Evolutionary conservation across 1,140 invertebrate species (phyloP).

Genomic region (Dinothrombium tinctorium): DNA sequence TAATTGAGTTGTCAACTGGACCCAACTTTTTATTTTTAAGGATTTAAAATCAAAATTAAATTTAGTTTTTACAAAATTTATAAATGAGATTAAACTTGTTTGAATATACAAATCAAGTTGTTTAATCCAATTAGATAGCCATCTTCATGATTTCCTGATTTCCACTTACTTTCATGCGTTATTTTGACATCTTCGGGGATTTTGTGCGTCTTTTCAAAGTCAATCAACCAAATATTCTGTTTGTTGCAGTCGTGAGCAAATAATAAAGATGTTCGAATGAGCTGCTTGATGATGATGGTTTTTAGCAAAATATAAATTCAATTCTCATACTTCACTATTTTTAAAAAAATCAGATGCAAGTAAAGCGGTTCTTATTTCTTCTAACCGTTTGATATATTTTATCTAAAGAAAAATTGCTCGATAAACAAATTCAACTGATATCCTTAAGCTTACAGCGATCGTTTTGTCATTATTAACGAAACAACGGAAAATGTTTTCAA

Average conservation of each 20-base stretch:
- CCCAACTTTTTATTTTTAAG: too few relatives aligned
- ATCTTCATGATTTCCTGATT: constrained; percentile 91
- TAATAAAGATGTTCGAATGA: constrained; percentile 85
- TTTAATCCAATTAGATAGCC: constrained; percentile 74
- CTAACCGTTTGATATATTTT: too few relatives aligned
- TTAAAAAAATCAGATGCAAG: too few relatives aligned
- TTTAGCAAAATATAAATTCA: too few relatives aligned
- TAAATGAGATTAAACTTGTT: too few relatives aligned
- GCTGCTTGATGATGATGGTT: constrained; percentile 28
- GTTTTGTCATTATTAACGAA: constrained; percentile 56
- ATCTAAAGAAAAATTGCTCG: too few relatives aligned
- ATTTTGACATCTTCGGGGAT: constrained; percentile 46
- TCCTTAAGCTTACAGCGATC: constrained; percentile 37
- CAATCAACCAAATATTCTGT: constrained; percentile 86
- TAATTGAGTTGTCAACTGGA: too few relatives aligned
- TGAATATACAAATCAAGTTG: constrained; percentile 35
- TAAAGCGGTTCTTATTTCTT: too few relatives aligned
- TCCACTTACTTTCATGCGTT: constrained; percentile 59
- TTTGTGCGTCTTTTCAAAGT: constrained; percentile 83
- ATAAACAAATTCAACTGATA: too few relatives aligned
- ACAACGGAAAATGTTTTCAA: constrained; percentile 49
- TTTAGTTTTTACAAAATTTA: too few relatives aligned
- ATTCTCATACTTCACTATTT: too few relatives aligned
- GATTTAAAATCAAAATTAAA: too few relatives aligned
- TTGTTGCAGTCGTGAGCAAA: constrained; percentile 76